Conservation (phyloP, 1,140 invertebrate genomes). For the Heterodera carotae region DNA sequence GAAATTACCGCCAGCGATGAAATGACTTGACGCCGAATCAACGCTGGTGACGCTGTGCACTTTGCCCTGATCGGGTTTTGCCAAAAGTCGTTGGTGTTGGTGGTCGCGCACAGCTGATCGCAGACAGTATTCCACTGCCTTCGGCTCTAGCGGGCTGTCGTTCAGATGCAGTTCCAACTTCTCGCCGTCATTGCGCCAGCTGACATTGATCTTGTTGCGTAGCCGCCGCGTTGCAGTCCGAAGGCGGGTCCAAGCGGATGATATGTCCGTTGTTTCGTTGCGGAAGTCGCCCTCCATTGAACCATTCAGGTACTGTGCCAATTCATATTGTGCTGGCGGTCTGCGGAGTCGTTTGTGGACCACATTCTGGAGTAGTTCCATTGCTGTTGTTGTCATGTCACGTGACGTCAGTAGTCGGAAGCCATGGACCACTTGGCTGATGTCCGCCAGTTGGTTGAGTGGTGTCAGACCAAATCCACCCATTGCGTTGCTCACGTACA, state of each 20-base stretch:
- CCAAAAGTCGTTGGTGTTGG: background rate
- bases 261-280: background rate
- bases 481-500: conserved; percentile 24
- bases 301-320: background rate
- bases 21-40: background rate
- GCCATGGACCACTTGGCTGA: conserved; percentile 17
- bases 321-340: background rate
- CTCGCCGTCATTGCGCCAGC: background rate
- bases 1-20: conserved; percentile 9
- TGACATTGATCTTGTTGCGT: background rate
- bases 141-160: background rate
- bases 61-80: conserved; percentile 34
- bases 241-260: background rate
- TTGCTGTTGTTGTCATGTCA: background rate
- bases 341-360: background rate
- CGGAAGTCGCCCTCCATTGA: background rate
- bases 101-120: background rate
- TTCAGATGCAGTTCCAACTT: background rate
- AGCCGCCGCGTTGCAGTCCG: background rate
- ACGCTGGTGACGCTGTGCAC: background rate
- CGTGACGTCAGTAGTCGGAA: conserved; percentile 24
- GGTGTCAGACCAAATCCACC: conserved; percentile 25
- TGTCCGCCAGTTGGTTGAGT: conserved; percentile 13
- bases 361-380: background rate
- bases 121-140: conserved; percentile 6